phyloP scores from a whole-genome alignment of 2,888 invertebrate genomes.

The Axea sp. region DNA sequence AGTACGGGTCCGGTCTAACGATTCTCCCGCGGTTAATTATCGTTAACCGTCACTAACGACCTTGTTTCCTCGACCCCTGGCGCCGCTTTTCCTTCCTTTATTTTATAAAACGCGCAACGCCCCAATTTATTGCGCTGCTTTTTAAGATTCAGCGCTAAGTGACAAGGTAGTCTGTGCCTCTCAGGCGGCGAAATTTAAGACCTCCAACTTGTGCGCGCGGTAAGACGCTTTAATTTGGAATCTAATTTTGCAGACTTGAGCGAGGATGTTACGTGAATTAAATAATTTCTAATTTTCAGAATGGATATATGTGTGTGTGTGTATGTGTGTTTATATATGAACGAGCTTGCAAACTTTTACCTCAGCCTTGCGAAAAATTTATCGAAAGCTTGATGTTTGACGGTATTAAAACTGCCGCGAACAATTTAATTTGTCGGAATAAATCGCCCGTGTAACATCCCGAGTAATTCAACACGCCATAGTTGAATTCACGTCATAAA shows the following conservation, averaged over 20 bases:
- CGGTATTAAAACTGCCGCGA: no score
- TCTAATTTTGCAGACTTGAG: constrained; percentile 22
- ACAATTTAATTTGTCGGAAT: no score
- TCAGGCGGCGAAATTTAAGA: constrained; percentile 45
- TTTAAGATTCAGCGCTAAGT: constrained; percentile 62
- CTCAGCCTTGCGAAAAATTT: no score
- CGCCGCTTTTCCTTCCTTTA: neutral
- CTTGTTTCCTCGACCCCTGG: constrained; percentile 40
- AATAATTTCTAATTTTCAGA: no score
- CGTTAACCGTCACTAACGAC: constrained; percentile 66
- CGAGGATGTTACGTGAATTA: constrained; percentile 1
- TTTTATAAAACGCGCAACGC: constrained; percentile 52
- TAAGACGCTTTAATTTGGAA: constrained; percentile 34
- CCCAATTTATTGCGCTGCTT: constrained; percentile 64
- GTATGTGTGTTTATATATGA: no score
- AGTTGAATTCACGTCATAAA: constrained; percentile 9
- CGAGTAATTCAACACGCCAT: no score
- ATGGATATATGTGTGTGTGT: no score
- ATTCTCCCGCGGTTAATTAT: constrained; percentile 64
- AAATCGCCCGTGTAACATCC: no score
- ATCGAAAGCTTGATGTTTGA: no score
- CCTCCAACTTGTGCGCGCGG: constrained; percentile 2
- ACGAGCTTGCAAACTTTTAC: no score
- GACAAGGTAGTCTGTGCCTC: constrained; percentile 43
- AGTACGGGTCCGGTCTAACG: constrained; percentile 51